Evolutionary conservation across 1,140 invertebrate genomes (phyloP).

Genomic region (Carposina sasakii): DNA sequence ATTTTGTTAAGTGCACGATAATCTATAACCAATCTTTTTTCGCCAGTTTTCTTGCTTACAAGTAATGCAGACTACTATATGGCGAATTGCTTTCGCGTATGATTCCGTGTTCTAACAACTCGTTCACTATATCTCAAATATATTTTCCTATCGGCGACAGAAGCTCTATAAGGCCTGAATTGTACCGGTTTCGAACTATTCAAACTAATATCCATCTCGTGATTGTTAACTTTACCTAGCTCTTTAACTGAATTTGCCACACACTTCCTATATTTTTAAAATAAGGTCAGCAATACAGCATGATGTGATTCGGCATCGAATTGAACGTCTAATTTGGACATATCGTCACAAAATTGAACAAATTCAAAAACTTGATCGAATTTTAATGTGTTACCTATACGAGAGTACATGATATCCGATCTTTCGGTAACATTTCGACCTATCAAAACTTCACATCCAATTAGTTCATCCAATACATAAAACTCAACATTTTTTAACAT

Average conservation of each 20-base stretch:
- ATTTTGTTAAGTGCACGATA: background rate
- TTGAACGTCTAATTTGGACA: background rate
- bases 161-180: slow-evolving; percentile 4
- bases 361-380: background rate
- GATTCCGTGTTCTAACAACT: slow-evolving; percentile 17
- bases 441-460: background rate
- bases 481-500: background rate
- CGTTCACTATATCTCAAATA: slow-evolving; percentile 11
- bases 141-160: background rate
- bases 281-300: background rate
- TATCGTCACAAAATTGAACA: too few species aligned
- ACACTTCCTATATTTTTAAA: background rate
- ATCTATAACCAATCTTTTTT: background rate
- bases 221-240: slow-evolving; percentile 2
- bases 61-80: slow-evolving; percentile 28
- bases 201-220: slow-evolving; percentile 1
- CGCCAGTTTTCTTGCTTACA: slow-evolving; percentile 22
- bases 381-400: background rate
- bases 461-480: background rate
- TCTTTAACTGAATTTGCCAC: background rate
- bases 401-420: background rate
- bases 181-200: background rate
- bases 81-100: slow-evolving; percentile 25
- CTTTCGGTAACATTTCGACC: slow-evolving; percentile 3
- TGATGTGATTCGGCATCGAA: background rate